Conservation (phyloP, 2,113 vertebrate species). For the Balaeniceps rex region DNA sequence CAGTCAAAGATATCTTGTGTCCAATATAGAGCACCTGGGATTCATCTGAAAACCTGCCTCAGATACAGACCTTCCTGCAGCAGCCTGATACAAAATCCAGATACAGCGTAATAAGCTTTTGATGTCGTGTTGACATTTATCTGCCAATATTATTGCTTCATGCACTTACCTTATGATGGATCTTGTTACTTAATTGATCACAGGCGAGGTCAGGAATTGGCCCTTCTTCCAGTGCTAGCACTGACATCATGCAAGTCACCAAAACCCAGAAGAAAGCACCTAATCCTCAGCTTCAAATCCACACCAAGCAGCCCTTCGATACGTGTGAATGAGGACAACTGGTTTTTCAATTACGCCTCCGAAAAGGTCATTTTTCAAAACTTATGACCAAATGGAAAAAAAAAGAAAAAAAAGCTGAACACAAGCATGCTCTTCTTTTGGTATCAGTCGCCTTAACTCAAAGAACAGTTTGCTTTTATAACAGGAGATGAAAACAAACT, state of each 20-base stretch:
- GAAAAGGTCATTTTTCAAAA: neutral
- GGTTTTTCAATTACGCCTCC: neutral
- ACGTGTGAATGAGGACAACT: neutral
- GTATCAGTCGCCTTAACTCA: neutral
- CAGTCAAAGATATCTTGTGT: neutral
- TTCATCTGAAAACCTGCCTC: neutral
- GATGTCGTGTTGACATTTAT: slow-evolving; percentile 40
- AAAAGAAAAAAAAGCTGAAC: neutral
- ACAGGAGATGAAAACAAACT: neutral
- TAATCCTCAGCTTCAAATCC: neutral
- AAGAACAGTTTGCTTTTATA: neutral
- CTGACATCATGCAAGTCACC: slow-evolving; percentile 6
- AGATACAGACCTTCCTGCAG: neutral
- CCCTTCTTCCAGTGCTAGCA: neutral
- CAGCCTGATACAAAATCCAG: slow-evolving; percentile 36
- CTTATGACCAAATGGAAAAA: neutral
- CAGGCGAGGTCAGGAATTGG: neutral
- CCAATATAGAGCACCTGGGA: neutral
- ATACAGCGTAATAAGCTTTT: neutral
- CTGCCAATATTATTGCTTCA: slow-evolving; percentile 36
- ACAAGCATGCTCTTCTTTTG: neutral
- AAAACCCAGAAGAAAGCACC: neutral
- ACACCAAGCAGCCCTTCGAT: neutral
- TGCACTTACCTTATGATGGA: slow-evolving; percentile 22
- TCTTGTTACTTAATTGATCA: neutral